A percentile compares a stretch with the other conserved stretches of the same genome.
phyloP scores from a whole-genome alignment of 2,797 vertebrate genomes.

The Silurus lanzhouensis region DNA sequence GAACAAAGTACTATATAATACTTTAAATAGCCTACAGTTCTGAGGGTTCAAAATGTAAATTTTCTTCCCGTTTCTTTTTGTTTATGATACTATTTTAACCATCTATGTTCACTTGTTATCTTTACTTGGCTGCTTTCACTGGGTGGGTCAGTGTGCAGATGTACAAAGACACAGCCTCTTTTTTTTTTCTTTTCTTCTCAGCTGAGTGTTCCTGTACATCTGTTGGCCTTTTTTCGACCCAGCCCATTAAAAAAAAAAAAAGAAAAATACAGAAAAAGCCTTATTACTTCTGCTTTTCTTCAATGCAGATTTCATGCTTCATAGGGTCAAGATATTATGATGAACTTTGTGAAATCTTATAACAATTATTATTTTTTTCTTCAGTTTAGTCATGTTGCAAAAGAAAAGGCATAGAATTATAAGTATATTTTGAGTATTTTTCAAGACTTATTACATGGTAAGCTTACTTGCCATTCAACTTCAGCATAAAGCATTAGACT shows the following conservation, averaged over 20 bases:
- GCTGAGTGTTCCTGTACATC: conserved; percentile 26
- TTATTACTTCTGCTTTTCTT: conserved; percentile 12
- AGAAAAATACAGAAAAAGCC: not conserved
- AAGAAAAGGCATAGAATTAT: not conserved
- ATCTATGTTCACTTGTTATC: not conserved
- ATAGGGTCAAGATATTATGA: not conserved
- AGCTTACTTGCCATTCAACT: not conserved
- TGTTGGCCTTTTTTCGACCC: conserved; percentile 14
- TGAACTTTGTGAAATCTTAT: not conserved
- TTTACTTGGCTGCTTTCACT: conserved; percentile 1
- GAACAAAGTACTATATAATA: not conserved
- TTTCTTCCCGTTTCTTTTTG: not conserved
- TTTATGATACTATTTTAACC: not conserved
- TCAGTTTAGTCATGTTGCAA: not conserved
- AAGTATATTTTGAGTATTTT: not conserved
- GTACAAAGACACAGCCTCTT: not conserved
- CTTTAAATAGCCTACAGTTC: not conserved
- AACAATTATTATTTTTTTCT: not conserved
- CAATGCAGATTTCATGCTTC: not conserved
- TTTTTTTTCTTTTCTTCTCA: not conserved
- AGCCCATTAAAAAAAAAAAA: conserved; percentile 18
- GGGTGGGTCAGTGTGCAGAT: conserved; percentile 15
- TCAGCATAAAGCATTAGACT: not conserved
- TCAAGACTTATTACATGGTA: not conserved
- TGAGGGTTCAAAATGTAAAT: not conserved